Evolutionary conservation across 2,113 vertebrate species (phyloP).

Genomic region (Bombycilla garrulus): DNA sequence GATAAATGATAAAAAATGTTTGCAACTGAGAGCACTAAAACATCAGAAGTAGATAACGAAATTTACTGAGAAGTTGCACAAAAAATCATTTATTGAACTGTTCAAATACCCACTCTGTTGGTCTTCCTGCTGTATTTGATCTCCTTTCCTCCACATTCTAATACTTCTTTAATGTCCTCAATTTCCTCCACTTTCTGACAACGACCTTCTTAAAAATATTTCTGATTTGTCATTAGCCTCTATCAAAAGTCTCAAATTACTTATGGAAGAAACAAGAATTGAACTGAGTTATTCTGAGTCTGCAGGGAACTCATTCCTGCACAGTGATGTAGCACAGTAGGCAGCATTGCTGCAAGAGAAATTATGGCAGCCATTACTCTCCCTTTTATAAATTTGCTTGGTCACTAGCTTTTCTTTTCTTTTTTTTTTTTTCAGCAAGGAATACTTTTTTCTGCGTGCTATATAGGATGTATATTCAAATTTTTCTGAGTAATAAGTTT

Average conservation of each 20-base stretch:
- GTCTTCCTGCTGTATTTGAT: neutral
- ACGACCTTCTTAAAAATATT: neutral
- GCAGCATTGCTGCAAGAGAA: neutral
- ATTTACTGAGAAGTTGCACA: neutral
- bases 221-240: neutral
- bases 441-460: neutral
- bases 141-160: neutral
- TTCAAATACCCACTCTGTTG: neutral
- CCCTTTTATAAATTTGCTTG: neutral
- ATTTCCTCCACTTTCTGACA: neutral
- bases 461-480: neutral
- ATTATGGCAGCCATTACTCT: neutral
- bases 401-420: neutral
- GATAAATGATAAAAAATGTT: neutral
- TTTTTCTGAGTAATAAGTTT: neutral
- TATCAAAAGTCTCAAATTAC: neutral
- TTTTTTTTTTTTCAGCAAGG: neutral
- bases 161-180: neutral
- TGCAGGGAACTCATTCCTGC: neutral
- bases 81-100: neutral
- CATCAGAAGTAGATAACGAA: neutral
- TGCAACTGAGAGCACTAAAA: neutral
- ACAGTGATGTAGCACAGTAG: neutral
- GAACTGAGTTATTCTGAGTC: neutral
- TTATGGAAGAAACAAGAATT: neutral